Evolutionary conservation across 1,140 invertebrate genomes (phyloP), one percentile per base, ranked within the genome.

Genomic region (Phenacoccus solenopsis): DNA sequence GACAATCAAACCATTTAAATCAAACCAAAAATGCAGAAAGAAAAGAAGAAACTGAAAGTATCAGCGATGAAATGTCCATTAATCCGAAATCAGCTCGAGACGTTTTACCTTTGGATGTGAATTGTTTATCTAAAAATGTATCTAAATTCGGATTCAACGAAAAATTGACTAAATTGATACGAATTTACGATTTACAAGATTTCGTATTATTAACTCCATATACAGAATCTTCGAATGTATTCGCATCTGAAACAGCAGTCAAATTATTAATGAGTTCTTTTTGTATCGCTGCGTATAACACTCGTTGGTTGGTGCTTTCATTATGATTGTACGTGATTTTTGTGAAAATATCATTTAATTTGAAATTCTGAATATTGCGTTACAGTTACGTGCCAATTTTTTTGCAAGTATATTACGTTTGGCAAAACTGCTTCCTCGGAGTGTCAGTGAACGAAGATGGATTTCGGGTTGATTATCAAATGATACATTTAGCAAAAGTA

Each of bases 221-320:
- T 22, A 80, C 79, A 73, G 79, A 76, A 70, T 76, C 76, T 70
- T 82, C 84, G 38, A 64, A 27, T 64, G 59, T 64, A 4, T 85
- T 94, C 71, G 81, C 82, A 1, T 87, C 86, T 73, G 90, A 94
- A 75, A 93, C 89, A 72, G 83, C 86, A 76, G 86, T 90, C 35
- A 94, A 93, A 81, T 83, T 94, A 71, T 81, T 97, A 2, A 78
- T 94, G 32, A 96, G 94, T 78, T 92, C 93, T 16, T 78, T 90
- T 13, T 85, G 85, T 61, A 90, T 96, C 73, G 91, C 92, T 13
- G 79, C 89, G n/a, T 88, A 84, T 68, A 96, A 95, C 80, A 85
- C 87, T 21, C 84, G 84, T 75, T 91, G 86, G 85, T 87, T 79
- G 79, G 73, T 74, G 20, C 69, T n/a, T 69, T 56, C n/a, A 71